Evolutionary conservation across 2,113 vertebrate genomes (phyloP).

Genomic region (Melanocharis versteri): DNA sequence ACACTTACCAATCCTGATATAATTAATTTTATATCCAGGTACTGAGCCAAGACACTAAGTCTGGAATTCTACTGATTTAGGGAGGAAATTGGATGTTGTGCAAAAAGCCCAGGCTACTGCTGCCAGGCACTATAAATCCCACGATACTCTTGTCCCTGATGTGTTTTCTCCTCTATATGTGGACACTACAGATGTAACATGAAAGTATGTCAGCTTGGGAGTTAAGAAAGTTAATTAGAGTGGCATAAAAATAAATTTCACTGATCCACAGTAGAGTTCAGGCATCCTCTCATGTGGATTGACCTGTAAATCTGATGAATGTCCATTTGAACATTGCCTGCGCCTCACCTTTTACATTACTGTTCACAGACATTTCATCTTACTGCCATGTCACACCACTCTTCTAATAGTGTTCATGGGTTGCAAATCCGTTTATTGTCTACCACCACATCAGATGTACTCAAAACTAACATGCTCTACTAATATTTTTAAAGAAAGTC

Average conservation of each 20-base stretch:
- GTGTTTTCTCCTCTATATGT: neutral
- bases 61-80: neutral
- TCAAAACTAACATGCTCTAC: neutral
- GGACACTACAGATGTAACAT: neutral
- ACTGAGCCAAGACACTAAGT: neutral
- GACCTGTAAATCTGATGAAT: neutral
- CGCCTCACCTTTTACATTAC: neutral
- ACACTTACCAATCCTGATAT: neutral
- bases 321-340: neutral
- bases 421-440: neutral
- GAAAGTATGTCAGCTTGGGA: neutral
- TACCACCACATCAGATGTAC: neutral
- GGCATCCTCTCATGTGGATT: neutral
- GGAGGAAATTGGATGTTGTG: neutral
- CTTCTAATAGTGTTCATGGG: neutral
- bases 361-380: neutral
- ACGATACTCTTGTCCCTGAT: neutral
- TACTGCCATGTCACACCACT: neutral
- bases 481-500: neutral
- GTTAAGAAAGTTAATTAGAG: neutral
- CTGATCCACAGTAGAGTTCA: neutral
- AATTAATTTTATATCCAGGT: neutral
- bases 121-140: neutral
- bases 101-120: neutral
- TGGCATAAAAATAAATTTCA: neutral